These are phyloP conservation scores for Hesperophylax magnus DNA, from an alignment of 1,140 invertebrate genomes.

Conservation along the genomic window DNA sequence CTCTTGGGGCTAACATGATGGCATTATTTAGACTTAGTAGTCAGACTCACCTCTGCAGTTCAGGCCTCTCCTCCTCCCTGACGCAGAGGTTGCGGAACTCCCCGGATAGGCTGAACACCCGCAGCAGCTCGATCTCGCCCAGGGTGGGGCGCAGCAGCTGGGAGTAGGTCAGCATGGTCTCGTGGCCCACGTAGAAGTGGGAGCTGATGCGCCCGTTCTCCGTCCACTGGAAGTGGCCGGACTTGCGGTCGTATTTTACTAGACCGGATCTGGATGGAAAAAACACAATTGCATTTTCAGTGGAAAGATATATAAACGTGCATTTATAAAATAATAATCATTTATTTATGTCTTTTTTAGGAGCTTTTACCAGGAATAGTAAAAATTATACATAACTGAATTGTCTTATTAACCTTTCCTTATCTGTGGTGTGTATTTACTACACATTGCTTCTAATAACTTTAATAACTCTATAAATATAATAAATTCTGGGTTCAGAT, in stretches of 20 bases:
- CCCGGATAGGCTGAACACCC: constrained; percentile 98
- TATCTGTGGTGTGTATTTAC: no score
- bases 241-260: constrained; percentile 96
- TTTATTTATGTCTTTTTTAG: no score
- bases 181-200: constrained; percentile 98
- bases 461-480: no score
- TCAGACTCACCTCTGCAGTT: constrained; percentile 84
- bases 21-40: constrained; percentile 64
- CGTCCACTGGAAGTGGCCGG: constrained; percentile 92
- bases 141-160: constrained; percentile 96
- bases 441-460: no score
- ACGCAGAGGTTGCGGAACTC: constrained; percentile 96
- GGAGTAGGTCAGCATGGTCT: constrained; percentile 98
- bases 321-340: no score
- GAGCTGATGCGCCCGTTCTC: constrained; percentile 98
- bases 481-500: no score
- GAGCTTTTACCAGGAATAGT: no score
- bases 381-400: no score
- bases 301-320: no score
- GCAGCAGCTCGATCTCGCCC: constrained; percentile 97
- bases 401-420: no score
- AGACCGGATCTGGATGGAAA: constrained; percentile 80
- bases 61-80: constrained; percentile 98
- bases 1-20: no score
- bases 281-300: no score